Evolutionary conservation across 2,888 invertebrate species (phyloP), one percentile per base, ranked within the genome.

Genomic region (Cryptops parisi): DNA sequence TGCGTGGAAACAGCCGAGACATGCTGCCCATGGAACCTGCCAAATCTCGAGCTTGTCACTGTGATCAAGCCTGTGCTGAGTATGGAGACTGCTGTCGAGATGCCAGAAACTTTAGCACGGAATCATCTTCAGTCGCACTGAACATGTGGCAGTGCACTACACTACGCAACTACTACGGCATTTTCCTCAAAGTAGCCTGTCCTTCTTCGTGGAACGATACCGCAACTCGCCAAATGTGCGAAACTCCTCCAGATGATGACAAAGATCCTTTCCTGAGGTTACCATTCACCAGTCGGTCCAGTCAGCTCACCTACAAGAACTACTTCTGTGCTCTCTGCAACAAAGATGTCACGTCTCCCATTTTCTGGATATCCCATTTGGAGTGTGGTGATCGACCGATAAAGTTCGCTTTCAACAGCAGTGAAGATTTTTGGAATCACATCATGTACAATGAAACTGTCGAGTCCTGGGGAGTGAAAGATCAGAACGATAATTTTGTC

Each of bases 21-120:
- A 19, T n/a, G 6, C 17, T 41, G 17, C n/a, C 15, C 6, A 33
- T 15, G 33, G 33, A 33, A 6, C 6, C 6, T 15, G 26, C 33
- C 5, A 63, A 64, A 50, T 63, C 64, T 21, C 61, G 70, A 24
- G 70, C 69, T 61, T 73, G 73, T 59, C 62, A 69, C 47, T 73
- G 73, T 59, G 73, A 73, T 57, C 61, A 64, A 38, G 61, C 62
- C 27, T 73, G 73, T 60, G 62, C 63, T 19, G 61, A 62, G 12
- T 72, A 69, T 56, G 72, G 71, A 24, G 73, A 73, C 62, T 73
- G 72, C 58, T 72, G 72, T 55, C 62, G 67, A 24, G 70, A 72
- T 58, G 69, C 70, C 1, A 59, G 49, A 40, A 61, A 58, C 21
- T 65, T 56, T 58, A 63, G 62, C 61, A 62, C 62, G 52, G 64